Evolutionary conservation across 2,113 vertebrate species (phyloP).

Genomic region (Ellobius talpinus): DNA sequence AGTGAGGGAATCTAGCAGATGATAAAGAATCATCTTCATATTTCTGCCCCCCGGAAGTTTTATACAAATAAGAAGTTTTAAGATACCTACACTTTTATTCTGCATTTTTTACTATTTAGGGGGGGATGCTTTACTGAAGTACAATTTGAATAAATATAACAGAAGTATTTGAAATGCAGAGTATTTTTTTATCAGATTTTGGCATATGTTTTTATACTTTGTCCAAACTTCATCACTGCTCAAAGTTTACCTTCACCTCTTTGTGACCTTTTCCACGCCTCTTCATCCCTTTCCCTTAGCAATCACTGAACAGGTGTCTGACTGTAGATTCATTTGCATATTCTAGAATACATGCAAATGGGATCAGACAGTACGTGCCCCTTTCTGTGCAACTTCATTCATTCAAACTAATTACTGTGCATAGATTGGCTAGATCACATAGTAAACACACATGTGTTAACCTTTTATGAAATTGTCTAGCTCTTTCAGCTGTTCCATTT

Average conservation of each 20-base stretch:
- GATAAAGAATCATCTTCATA: not conserved
- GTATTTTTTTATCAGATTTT: not conserved
- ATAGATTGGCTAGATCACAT: not conserved
- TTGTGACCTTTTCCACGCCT: not conserved
- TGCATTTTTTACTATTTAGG: not conserved
- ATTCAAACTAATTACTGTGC: slow-evolving; percentile 18
- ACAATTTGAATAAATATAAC: not conserved
- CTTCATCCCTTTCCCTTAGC: not conserved
- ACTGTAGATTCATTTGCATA: slow-evolving; percentile 1
- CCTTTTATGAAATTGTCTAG: not conserved
- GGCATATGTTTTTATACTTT: slow-evolving; percentile 4
- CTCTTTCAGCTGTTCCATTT: not conserved
- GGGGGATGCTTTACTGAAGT: not conserved
- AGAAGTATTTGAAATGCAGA: not conserved
- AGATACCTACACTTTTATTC: not conserved
- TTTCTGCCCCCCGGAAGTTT: slow-evolving; percentile 17
- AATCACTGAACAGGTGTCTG: not conserved
- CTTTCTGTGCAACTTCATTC: slow-evolving; percentile 10
- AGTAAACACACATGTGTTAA: not conserved
- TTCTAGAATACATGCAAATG: slow-evolving; percentile 18
- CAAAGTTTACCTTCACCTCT: not conserved
- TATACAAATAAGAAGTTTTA: not conserved
- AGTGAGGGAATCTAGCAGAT: not conserved
- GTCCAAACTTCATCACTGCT: not conserved
- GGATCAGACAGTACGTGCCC: not conserved